Conservation (phyloP, 1,140 invertebrate species). For the Ips typographus region DNA sequence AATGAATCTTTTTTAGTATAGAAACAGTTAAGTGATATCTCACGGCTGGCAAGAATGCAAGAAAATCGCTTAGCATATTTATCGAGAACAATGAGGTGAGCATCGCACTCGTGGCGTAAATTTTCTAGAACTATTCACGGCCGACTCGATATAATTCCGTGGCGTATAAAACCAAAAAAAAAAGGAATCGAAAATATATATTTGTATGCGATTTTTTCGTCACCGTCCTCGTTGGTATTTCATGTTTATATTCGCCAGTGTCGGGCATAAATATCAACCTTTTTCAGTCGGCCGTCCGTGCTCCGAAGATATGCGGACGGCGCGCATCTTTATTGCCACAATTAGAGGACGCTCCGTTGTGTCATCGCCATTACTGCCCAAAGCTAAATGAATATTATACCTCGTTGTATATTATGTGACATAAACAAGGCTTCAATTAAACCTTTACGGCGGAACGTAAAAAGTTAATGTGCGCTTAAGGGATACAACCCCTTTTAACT, state of each 20-base stretch:
- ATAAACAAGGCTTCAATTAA: conserved; percentile 38
- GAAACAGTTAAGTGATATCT: no score
- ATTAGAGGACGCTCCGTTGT: conserved; percentile 42
- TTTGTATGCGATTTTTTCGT: conserved; percentile 50
- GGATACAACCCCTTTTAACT: conserved; percentile 12
- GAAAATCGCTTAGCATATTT: conserved; percentile 47
- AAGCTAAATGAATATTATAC: conserved; percentile 30
- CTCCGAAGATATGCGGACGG: conserved; percentile 43
- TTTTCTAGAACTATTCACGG: conserved; percentile 50
- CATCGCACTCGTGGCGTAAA: conserved; percentile 44
- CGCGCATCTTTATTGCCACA: conserved; percentile 46
- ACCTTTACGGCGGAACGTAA: conserved; percentile 20
- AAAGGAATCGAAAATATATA: conserved; percentile 51
- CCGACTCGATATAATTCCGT: conserved; percentile 49
- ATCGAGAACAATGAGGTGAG: conserved; percentile 51
- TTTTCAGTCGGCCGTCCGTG: conserved; percentile 37
- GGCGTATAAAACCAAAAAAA: conserved; percentile 40
- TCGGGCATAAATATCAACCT: conserved; percentile 42
- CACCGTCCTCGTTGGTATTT: conserved; percentile 49
- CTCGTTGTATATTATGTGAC: conserved; percentile 31
- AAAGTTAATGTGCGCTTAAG: background rate
- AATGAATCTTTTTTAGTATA: no score
- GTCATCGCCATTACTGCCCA: conserved; percentile 27
- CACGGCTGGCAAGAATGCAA: no score
- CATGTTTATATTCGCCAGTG: conserved; percentile 50